Evolutionary conservation across 2,888 invertebrate genomes (phyloP).

Genomic region (Rhingia rostrata): DNA sequence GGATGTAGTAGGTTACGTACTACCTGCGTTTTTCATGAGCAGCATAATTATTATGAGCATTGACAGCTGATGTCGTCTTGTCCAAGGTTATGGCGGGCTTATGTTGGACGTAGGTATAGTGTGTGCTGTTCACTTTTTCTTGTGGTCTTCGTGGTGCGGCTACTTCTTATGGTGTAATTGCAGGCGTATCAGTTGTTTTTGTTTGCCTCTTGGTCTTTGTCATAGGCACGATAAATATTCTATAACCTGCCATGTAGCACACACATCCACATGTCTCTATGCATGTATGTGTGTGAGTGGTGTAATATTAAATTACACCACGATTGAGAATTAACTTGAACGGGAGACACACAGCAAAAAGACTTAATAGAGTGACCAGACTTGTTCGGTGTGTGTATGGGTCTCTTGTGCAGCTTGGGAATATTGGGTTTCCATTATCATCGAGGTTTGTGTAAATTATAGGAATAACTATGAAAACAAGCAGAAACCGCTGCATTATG

Average conservation of each 20-base stretch:
- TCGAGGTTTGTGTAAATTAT: constrained; percentile 66
- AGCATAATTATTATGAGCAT: constrained; percentile 75
- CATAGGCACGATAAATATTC: constrained; percentile 3
- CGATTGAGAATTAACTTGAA: constrained; percentile 46
- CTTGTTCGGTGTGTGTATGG: constrained; percentile 22
- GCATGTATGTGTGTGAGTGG: constrained; percentile 17
- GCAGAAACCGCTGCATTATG: constrained; percentile 65
- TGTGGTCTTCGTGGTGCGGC: too few species aligned
- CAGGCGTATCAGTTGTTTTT: background rate
- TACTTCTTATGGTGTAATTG: too few species aligned
- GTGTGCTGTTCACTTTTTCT: constrained; percentile 28
- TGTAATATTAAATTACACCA: constrained; percentile 70
- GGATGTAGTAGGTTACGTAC: constrained; percentile 10
- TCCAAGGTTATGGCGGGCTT: constrained; percentile 69
- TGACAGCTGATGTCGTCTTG: constrained; percentile 75
- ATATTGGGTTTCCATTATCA: constrained; percentile 73
- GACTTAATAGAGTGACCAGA: constrained; percentile 64
- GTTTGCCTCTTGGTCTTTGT: constrained; percentile 42
- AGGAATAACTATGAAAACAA: background rate
- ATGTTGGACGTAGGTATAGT: constrained; percentile 32
- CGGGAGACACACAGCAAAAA: constrained; percentile 14
- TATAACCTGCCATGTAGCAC: background rate
- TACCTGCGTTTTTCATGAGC: constrained; percentile 66
- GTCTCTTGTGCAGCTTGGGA: background rate
- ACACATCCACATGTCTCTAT: background rate